These are phyloP conservation scores for Diplodus puntazzo DNA, from an alignment of 2,797 vertebrate species.

Conservation along the genomic window DNA sequence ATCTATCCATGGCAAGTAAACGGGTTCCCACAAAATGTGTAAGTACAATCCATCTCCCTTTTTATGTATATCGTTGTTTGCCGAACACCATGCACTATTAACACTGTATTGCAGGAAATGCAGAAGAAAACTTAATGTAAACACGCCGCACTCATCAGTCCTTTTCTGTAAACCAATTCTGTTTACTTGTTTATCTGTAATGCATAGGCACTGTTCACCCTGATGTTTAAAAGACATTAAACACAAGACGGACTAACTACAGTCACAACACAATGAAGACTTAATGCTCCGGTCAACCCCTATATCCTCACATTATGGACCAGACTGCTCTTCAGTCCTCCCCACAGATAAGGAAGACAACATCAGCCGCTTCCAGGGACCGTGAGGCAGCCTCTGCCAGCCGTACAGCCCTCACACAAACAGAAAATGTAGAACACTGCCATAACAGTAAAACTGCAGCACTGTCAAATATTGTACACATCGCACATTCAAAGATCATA, in stretches of 20 bases:
- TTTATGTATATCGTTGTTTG: constrained; percentile 45
- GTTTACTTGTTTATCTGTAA: constrained; percentile 38
- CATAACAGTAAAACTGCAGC: constrained; percentile 54
- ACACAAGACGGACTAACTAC: constrained; percentile 62
- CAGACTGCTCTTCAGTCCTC: neutral
- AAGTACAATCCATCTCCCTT: constrained; percentile 44
- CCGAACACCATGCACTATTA: constrained; percentile 62
- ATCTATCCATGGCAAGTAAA: constrained; percentile 58
- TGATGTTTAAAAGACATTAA: constrained; percentile 64
- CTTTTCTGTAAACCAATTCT: constrained; percentile 26
- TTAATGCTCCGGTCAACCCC: constrained; percentile 2
- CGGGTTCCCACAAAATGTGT: constrained; percentile 35
- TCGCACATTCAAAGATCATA: constrained; percentile 70
- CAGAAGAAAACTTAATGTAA: constrained; percentile 27
- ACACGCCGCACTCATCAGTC: constrained; percentile 19
- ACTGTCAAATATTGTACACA: constrained; percentile 64
- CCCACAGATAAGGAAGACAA: constrained; percentile 25
- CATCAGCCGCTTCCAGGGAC: constrained; percentile 11
- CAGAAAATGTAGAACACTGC: constrained; percentile 41
- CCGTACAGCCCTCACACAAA: constrained; percentile 23
- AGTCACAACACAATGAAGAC: constrained; percentile 49
- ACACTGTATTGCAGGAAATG: constrained; percentile 43
- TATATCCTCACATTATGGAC: constrained; percentile 9
- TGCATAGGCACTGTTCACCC: constrained; percentile 78
- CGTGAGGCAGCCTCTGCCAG: constrained; percentile 11